Conservation (phyloP, 2,888 invertebrate genomes). For the Melieria omissa region DNA sequence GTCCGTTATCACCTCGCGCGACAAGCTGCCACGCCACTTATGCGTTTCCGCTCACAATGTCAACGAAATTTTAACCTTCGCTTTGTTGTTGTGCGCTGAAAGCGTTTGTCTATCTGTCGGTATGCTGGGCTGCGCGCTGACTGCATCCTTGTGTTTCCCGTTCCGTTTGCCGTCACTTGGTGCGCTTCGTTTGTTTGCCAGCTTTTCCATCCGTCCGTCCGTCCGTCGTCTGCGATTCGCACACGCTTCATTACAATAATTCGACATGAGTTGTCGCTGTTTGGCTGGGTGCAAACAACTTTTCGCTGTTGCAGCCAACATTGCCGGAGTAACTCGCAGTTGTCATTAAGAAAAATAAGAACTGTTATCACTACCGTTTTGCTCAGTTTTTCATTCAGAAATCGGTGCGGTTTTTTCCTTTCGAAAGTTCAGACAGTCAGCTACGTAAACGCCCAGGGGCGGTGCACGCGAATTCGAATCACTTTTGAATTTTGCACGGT, state of each 20-base stretch:
- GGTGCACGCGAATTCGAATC: too few relatives aligned
- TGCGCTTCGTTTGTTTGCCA: constrained; percentile 17
- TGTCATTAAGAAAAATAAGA: too few relatives aligned
- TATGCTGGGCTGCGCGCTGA: neutral
- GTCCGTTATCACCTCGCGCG: too few relatives aligned
- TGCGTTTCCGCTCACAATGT: neutral
- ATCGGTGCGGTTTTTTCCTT: too few relatives aligned
- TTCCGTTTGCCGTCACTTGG: neutral
- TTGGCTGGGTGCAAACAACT: neutral
- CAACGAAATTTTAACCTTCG: constrained; percentile 11
- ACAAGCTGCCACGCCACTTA: too few relatives aligned
- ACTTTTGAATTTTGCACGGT: too few relatives aligned
- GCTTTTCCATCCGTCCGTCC: constrained; percentile 8
- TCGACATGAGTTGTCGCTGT: constrained; percentile 50
- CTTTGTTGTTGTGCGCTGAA: neutral
- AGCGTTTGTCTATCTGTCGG: neutral
- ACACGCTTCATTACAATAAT: constrained; percentile 64
- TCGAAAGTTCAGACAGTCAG: too few relatives aligned
- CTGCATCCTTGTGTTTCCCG: neutral
- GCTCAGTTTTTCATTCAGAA: too few relatives aligned
- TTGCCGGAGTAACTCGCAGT: too few relatives aligned
- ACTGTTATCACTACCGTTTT: too few relatives aligned
- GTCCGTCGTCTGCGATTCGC: constrained; percentile 55
- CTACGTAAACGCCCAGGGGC: too few relatives aligned
- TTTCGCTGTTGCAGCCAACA: too few relatives aligned